Conservation (phyloP, 2,797 vertebrate species). For the Phoebastria nigripes region DNA sequence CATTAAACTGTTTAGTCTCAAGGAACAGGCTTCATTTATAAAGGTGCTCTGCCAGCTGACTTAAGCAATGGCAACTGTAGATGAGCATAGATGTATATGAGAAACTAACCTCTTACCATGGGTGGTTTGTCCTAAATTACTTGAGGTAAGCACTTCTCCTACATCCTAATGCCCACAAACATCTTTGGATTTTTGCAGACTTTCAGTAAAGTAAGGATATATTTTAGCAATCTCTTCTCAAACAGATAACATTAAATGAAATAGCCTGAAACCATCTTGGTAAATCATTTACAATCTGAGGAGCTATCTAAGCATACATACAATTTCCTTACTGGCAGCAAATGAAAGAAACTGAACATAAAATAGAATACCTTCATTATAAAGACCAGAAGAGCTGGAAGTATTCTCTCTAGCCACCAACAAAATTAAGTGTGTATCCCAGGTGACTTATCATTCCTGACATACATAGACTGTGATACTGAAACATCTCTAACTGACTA, state of each 20-base stretch:
- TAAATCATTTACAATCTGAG: constrained; percentile 16
- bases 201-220: not conserved
- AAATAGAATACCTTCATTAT: constrained; percentile 15
- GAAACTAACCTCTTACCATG: not conserved
- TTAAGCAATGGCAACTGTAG: not conserved
- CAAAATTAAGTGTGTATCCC: not conserved
- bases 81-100: constrained; percentile 3
- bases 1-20: not conserved
- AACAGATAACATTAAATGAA: constrained; percentile 7
- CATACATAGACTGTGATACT: not conserved
- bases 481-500: not conserved
- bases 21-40: not conserved
- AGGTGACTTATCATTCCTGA: not conserved
- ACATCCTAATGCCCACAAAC: not conserved
- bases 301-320: not conserved
- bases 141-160: not conserved
- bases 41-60: constrained; percentile 9
- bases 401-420: not conserved
- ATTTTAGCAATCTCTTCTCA: constrained; percentile 14
- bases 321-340: constrained; percentile 4
- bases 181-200: constrained; percentile 22
- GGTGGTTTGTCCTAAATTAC: constrained; percentile 8
- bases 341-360: constrained; percentile 20
- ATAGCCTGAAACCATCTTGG: not conserved
- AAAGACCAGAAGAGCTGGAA: not conserved